Evolutionary conservation across 2,113 vertebrate genomes (phyloP), one percentile per base, ranked within the genome.

Genomic region (Oncorhynchus gorbuscha): DNA sequence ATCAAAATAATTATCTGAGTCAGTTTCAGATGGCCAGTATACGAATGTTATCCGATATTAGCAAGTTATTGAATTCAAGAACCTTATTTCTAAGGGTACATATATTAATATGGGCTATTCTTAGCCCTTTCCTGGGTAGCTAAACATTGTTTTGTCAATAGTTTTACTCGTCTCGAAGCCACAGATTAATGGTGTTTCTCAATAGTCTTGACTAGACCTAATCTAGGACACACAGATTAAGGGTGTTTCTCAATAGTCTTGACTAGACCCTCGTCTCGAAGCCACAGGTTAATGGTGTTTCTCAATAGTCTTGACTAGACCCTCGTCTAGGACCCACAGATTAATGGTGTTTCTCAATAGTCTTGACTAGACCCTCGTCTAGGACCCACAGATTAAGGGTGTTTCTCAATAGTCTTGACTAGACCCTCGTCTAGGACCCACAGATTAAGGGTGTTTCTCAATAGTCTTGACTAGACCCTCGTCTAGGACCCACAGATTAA

Each of bases 201-300:
- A 16, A 65, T 70, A 13, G 32, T 32, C 5, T 51, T 51, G 13
- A 51, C 49, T 51, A 13, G 85, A 80, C 82, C 80, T 84, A 75
- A 83, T 87, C 87, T 86, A 83, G 51, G 78, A 86, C 79, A 35
- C 67, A 16, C 80, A 72, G 83, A 88, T 84, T 87, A 82, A 87
- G 82, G 74, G 79, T n/a, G 80, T 7, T 45, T 84, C 76, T 81
- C 83, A 20, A 61, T 70, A 13, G 11, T 51, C 49, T 51, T 51
- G 2, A 14, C 49, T 3, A 13, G 85, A 80, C 79, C 84, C 82
- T 39, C 75, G 85, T 87, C 87, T 87, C 81, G 62, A 77, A 86
- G 78, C 58, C 66, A 18, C 81, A 73, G 83, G 87, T 84, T 82
- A 83, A 87, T 82, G 74, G 79, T n/a, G 80, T 7, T 45, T 84